Evolutionary conservation across 2,113 vertebrate species (phyloP), one percentile per base, ranked within the genome.

Genomic region (Corydoras sp.): DNA sequence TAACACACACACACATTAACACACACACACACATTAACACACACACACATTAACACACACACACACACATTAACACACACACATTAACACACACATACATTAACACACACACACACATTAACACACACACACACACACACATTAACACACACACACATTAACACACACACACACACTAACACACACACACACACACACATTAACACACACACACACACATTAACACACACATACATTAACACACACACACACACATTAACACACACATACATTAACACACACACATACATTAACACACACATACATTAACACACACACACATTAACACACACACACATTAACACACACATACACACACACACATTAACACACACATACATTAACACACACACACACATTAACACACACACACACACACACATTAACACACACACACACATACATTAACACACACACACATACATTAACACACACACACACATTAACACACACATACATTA

Each of bases 391-490:
- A 24, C 18, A 24, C 18, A 24, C 18, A 24, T 2, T 94, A 83
- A 95, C 64, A 83, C 82, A 84, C 81, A 31, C 56, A 31, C 18
- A 24, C 18, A 24, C 18, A 24, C 18, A 24, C 18, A 24, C 18
- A n/a, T n/a, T n/a, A n/a, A n/a, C n/a, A n/a, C n/a, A n/a, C n/a
- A n/a, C n/a, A n/a, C n/a, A n/a, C n/a, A n/a, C n/a, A n/a, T n/a
- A n/a, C n/a, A n/a, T n/a, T n/a, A n/a, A n/a, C 32, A 31, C 56
- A 31, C 18, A 24, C 18, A 24, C 18, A 24, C 18, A 24, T 2
- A 24, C 18, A n/a, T n/a, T n/a, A n/a, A 31, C 56, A 31, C 18
- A 24, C 18, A 24, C 18, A 24, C 18, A 24, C 18, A 24, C 18
- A n/a, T n/a, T n/a, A n/a, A n/a, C n/a, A n/a, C n/a, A n/a, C n/a